phyloP scores from a whole-genome alignment of 2,113 vertebrate species.

The Procapra przewalskii region DNA sequence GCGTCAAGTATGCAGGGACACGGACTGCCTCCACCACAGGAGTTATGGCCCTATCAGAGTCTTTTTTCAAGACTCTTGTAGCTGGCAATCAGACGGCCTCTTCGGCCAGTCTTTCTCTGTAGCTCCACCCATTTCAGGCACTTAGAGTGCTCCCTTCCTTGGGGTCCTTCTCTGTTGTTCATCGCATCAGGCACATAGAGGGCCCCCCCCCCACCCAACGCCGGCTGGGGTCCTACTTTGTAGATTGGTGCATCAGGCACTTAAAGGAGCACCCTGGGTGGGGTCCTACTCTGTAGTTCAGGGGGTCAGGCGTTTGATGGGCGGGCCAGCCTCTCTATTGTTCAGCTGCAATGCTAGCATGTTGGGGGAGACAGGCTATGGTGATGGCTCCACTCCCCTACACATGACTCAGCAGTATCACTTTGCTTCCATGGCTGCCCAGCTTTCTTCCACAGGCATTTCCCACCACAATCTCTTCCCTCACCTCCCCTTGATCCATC shows the following conservation, averaged over 20 bases:
- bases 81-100: background rate
- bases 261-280: background rate
- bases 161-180: background rate
- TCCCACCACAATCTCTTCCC: background rate
- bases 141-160: background rate
- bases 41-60: background rate
- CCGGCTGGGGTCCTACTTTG: background rate
- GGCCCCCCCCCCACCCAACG: no score
- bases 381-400: background rate
- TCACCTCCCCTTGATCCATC: background rate
- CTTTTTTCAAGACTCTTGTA: background rate
- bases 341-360: background rate
- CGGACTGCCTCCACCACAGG: background rate
- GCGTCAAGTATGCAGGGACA: background rate
- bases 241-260: background rate
- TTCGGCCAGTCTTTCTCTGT: background rate
- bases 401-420: background rate
- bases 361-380: background rate
- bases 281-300: background rate
- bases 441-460: background rate
- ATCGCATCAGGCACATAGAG: background rate
- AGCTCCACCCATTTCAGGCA: background rate
- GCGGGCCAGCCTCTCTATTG: background rate
- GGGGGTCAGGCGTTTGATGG: background rate
- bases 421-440: background rate